Base-by-base conservation (phyloP, 2,888 invertebrate genomes). In the Agonopterix arenella region DNA sequence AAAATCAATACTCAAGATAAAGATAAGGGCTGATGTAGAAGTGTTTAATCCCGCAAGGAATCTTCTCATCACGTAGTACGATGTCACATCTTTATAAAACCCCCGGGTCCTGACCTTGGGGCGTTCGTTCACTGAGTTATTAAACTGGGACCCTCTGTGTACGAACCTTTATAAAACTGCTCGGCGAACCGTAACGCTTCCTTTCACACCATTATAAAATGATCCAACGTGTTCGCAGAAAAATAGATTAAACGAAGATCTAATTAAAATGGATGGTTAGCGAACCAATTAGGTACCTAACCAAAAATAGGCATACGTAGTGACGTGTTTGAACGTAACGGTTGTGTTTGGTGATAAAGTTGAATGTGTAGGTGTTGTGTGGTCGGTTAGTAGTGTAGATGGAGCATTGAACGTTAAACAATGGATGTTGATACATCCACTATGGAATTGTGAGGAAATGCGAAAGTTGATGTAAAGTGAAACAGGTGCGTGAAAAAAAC, bases 261-360 rank as follows among this genome's bases (percentile, higher is more conserved):
- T 56, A 50, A 64, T 66, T 64, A 66, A 54, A 59, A 48, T 70
- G 69, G 74, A 48, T 50, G 47, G 47, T 53, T 55, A 58, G 55
- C 57, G 49, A 54, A 56, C 59, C 63, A 66, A 72, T 73, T 72
- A 68, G 59, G 63, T 66, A 64, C 67, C 64, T 68, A 71, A 58
- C 69, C 69, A 59, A 70, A 72, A 82, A 81, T 82, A 83, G 28
- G 73, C 80, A 83, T 68, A 80, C 56, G 57, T 70, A 66, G 64
- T 67, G 66, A 62, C 63, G 73, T 65, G 68, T 64, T 64, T 62
- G 66, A 54, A 53, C 60, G 64, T 61, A 64, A 58, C 72, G 76
- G 78, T 76, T 67, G 82, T 82, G 78, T 78, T 47, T 48, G 44
- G 45, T 51, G 36, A 28, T 46, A 50, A 55, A 50, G 52, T 37